phyloP scores from a whole-genome alignment of 1,140 invertebrate species.

The Diabrotica undecimpunctata region DNA sequence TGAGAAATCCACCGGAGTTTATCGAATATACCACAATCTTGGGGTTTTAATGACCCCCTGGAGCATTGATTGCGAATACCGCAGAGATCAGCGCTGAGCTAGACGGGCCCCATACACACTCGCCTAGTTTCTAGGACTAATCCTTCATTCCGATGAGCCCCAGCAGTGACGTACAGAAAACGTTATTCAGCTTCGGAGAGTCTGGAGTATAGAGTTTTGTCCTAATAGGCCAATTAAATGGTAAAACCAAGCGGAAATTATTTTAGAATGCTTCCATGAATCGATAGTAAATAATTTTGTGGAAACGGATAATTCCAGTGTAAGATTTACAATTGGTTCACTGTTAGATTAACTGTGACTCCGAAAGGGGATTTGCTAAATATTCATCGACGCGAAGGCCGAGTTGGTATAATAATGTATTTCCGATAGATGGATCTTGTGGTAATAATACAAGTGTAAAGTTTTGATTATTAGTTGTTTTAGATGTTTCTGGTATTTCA shows the following conservation, averaged over 20 bases:
- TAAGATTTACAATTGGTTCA: too few species aligned
- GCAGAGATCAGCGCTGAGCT: slow-evolving; percentile 1
- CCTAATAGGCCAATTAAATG: slow-evolving; percentile 2
- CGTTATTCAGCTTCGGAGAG: neutral
- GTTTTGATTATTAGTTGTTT: too few species aligned
- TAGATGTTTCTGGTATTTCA: too few species aligned
- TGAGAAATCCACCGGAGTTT: slow-evolving; percentile 1
- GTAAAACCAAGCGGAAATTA: neutral
- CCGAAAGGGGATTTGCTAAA: too few species aligned
- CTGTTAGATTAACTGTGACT: too few species aligned
- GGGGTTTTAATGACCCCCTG: neutral
- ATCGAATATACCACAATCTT: slow-evolving; percentile 2
- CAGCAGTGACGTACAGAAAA: neutral
- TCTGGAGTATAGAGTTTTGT: neutral
- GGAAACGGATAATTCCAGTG: too few species aligned
- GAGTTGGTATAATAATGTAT: too few species aligned
- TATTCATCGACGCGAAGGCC: too few species aligned
- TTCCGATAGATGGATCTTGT: too few species aligned
- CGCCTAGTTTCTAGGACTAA: neutral
- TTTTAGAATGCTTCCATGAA: neutral
- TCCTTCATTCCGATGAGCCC: slow-evolving; percentile 1
- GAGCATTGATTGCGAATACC: slow-evolving; percentile 1
- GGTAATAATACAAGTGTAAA: too few species aligned
- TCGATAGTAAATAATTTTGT: neutral
- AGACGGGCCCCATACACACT: neutral